Evolutionary conservation across 2,888 invertebrate species (phyloP).

Genomic region (Spilosoma lubricipeda): DNA sequence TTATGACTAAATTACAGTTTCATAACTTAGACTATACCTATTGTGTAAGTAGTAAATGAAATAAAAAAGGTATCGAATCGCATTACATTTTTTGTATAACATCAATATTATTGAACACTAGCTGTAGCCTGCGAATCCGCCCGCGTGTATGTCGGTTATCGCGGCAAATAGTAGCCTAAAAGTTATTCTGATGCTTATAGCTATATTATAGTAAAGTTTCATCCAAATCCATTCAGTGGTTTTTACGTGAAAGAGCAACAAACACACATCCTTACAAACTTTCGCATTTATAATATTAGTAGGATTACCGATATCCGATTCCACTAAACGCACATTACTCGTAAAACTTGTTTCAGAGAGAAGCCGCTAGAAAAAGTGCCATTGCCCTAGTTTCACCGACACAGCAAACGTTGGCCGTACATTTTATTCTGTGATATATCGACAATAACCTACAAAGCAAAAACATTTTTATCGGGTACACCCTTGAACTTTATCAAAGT

Average conservation of each 20-base stretch:
- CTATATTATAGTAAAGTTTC: too few relatives aligned
- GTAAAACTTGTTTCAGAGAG: slow-evolving; percentile 57
- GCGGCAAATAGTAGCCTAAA: too few relatives aligned
- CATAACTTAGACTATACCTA: background rate
- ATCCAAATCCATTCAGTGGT: too few relatives aligned
- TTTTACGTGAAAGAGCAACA: too few relatives aligned
- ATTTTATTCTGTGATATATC: slow-evolving; percentile 26
- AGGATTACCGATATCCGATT: slow-evolving; percentile 51
- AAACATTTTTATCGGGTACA: slow-evolving; percentile 36
- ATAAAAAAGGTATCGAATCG: background rate
- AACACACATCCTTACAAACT: too few relatives aligned
- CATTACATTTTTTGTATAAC: slow-evolving; percentile 15
- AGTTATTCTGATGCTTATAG: too few relatives aligned
- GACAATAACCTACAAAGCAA: slow-evolving; percentile 23
- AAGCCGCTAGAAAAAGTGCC: slow-evolving; percentile 54
- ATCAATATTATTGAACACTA: slow-evolving; percentile 42
- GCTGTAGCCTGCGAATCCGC: too few relatives aligned
- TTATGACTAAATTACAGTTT: background rate
- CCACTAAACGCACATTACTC: slow-evolving; percentile 52
- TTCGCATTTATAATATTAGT: too few relatives aligned
- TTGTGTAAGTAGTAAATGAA: background rate
- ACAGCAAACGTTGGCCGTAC: slow-evolving; percentile 29
- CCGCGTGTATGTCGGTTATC: too few relatives aligned
- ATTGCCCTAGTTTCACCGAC: slow-evolving; percentile 56
- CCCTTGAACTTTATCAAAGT: slow-evolving; percentile 58